phyloP scores from a whole-genome alignment of 1,140 invertebrate species.

The Monochamus saltuarius region DNA sequence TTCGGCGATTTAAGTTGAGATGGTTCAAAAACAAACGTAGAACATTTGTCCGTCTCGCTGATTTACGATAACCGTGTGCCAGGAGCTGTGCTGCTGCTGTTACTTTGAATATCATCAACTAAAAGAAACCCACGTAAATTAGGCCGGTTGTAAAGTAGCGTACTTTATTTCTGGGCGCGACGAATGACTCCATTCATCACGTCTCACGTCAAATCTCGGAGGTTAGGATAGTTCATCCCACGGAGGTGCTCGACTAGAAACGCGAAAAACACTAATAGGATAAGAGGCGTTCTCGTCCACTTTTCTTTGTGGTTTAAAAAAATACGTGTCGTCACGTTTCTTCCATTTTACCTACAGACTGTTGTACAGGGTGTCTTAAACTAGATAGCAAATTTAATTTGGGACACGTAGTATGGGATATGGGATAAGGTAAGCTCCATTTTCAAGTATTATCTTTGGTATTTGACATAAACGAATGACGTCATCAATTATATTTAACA shows the following conservation, averaged over 20 bases:
- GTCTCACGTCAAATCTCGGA: slow-evolving; percentile 36
- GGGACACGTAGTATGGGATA: too few species aligned
- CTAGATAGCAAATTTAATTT: too few species aligned
- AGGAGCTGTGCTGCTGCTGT: slow-evolving; percentile 13
- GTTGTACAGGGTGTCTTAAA: too few species aligned
- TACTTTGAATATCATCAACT: slow-evolving; percentile 28
- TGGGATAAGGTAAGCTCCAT: too few species aligned
- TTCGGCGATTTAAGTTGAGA: slow-evolving; percentile 24
- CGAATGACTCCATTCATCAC: slow-evolving; percentile 39
- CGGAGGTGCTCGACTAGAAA: slow-evolving; percentile 12
- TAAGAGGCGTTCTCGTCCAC: too few species aligned
- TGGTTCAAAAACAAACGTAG: slow-evolving; percentile 28
- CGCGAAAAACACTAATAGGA: slow-evolving; percentile 9
- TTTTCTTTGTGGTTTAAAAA: too few species aligned
- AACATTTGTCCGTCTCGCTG: slow-evolving; percentile 29
- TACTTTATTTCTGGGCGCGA: slow-evolving; percentile 41
- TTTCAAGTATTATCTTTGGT: too few species aligned
- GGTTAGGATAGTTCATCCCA: slow-evolving; percentile 33
- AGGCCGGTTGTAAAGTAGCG: slow-evolving; percentile 34
- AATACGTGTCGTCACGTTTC: too few species aligned
- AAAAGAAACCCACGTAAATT: slow-evolving; percentile 35
- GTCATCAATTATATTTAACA: too few species aligned
- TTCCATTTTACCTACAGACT: too few species aligned
- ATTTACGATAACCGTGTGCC: slow-evolving; percentile 34
- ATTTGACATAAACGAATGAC: too few species aligned